Evolutionary conservation across 2,888 invertebrate species (phyloP).

Genomic region (Ptychoptera albimana): DNA sequence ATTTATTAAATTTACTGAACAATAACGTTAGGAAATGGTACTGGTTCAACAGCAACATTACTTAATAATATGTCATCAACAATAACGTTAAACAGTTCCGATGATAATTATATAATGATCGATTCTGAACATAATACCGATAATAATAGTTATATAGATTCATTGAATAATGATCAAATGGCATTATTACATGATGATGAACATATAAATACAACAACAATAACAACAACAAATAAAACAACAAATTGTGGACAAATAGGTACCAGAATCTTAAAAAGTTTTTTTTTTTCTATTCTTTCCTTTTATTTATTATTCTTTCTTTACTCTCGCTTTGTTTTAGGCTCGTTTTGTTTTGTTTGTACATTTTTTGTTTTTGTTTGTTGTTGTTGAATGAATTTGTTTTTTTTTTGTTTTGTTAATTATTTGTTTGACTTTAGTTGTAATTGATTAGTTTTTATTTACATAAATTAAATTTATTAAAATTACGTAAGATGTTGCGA

Average conservation of each 20-base stretch:
- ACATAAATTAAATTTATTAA: too few relatives aligned
- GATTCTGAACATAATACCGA: slow-evolving; percentile 17
- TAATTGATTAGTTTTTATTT: too few relatives aligned
- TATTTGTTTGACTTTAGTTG: too few relatives aligned
- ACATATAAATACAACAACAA: not conserved
- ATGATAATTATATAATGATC: slow-evolving; percentile 28
- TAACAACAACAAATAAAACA: not conserved
- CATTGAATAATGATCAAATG: slow-evolving; percentile 11
- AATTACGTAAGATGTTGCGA: too few relatives aligned
- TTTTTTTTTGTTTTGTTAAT: too few relatives aligned
- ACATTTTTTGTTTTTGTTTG: too few relatives aligned
- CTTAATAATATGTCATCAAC: slow-evolving; percentile 23
- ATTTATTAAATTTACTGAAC: too few relatives aligned
- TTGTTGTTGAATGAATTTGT: too few relatives aligned
- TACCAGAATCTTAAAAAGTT: not conserved
- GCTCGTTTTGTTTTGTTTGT: too few relatives aligned
- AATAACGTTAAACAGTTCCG: slow-evolving; percentile 16
- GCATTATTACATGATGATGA: slow-evolving; percentile 6
- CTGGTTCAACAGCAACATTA: slow-evolving; percentile 16
- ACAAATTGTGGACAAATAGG: slow-evolving; percentile 8
- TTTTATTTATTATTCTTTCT: too few relatives aligned
- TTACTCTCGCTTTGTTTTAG: too few relatives aligned
- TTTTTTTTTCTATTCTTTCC: too few relatives aligned
- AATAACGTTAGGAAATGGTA: slow-evolving; percentile 3
- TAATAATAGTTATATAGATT: slow-evolving; percentile 7